phyloP scores from a whole-genome alignment of 1,140 invertebrate species.

The Lepidotrigona ventralis region DNA sequence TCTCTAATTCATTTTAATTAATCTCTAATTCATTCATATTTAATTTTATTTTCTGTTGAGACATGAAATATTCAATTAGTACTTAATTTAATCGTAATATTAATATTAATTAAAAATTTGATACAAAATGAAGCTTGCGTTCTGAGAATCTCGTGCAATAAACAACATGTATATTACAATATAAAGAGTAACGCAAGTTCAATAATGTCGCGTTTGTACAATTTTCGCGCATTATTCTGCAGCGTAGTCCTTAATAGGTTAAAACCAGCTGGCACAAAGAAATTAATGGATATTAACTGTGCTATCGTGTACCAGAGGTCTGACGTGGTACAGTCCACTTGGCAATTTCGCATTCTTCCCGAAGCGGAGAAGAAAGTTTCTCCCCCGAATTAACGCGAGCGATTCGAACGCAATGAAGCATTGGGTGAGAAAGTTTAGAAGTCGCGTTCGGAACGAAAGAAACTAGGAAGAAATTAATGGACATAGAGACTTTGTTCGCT shows the following conservation, averaged over 20 bases:
- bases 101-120: no score
- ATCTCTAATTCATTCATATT: no score
- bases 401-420: not conserved
- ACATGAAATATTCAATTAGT: no score
- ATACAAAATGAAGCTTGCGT: no score
- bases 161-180: not conserved
- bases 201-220: not conserved
- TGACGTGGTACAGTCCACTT: not conserved
- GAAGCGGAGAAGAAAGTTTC: slow-evolving; percentile 10
- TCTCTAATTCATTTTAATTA: no score
- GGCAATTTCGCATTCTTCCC: not conserved
- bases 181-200: not conserved
- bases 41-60: no score
- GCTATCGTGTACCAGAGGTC: not conserved
- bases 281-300: slow-evolving; percentile 23
- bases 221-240: not conserved
- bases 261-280: not conserved
- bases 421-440: slow-evolving; percentile 34
- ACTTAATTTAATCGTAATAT: no score
- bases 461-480: slow-evolving; percentile 28
- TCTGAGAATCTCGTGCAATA: not conserved
- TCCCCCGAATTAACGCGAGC: not conserved
- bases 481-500: not conserved
- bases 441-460: not conserved
- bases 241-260: not conserved